Base-by-base conservation (phyloP, 1,140 invertebrate species). In the Hypsibius dujardini region DNA sequence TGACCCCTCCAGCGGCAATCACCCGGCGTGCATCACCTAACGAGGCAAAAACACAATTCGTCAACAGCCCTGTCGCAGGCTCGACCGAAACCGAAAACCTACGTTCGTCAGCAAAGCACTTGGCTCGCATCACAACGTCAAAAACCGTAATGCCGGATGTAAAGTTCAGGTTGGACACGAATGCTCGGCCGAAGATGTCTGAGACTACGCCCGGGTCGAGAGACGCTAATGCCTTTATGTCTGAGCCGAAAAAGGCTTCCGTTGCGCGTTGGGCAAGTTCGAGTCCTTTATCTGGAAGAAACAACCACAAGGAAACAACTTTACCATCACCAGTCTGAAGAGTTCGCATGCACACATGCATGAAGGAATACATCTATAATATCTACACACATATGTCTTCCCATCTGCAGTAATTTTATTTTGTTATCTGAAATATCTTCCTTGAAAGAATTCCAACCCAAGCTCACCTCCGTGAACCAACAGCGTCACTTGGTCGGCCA, bases 401-500 rank as follows among this genome's bases (percentile, higher is more conserved):
- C 28, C 28, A 28, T 28, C 28, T 28, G 28, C 28, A 28, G 28
- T 28, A 28, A 28, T 28, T 28, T 28, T 28, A 28, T 28, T 28
- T 28, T 28, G 28, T 28, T 28, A 28, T 28, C 28, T 28, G 28
- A 28, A 28, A 28, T 28, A 28, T 28, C 28, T 28, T 28, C 28
- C 28, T 28, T 28, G 28, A 28, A 28, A 28, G 28, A 28, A 28
- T 28, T 28, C 28, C 28, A 28, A 28, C 28, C 28, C 28, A 59
- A 69, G 73, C 73, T 77, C 82, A 91, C 89, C 86, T 83, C 92
- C 92, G 83, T 95, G 92, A 46, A 95, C 89, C 47, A 97, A 80
- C 47, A 86, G 78, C 0, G 88, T 91, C 0, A 95, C 84, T 77
- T 90, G 82, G 76, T 92, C 86, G 2, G 92, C 92, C 71, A 96